Conservation (phyloP, 2,797 vertebrate genomes). For the Melopsittacus undulatus region DNA sequence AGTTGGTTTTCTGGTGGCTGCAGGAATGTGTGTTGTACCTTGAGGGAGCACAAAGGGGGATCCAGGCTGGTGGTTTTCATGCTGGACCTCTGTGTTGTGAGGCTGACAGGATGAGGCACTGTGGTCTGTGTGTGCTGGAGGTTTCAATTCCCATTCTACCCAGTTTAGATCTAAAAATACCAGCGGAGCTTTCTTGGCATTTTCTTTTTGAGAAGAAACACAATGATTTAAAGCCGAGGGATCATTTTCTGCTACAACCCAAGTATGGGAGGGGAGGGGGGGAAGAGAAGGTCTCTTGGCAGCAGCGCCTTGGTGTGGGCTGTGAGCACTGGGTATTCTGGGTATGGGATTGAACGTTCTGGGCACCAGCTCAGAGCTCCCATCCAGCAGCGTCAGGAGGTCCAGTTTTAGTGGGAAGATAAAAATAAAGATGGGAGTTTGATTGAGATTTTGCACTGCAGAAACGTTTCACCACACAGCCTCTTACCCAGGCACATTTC, state of each 20-base stretch:
- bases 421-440: constrained; percentile 69
- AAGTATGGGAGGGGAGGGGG: neutral
- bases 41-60: neutral
- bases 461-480: constrained; percentile 61
- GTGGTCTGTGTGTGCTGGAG: constrained; percentile 33
- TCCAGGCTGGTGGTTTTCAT: neutral
- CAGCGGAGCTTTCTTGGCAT: constrained; percentile 37
- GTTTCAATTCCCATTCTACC: constrained; percentile 43
- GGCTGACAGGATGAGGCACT: neutral
- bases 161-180: constrained; percentile 47
- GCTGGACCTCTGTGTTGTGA: neutral
- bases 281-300: neutral
- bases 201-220: constrained; percentile 8
- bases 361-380: constrained; percentile 42
- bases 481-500: constrained; percentile 34
- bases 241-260: constrained; percentile 40
- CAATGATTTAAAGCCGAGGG: constrained; percentile 17
- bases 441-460: constrained; percentile 59
- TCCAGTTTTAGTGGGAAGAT: constrained; percentile 54
- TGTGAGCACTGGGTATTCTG: constrained; percentile 37
- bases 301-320: constrained; percentile 51
- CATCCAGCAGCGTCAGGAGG: constrained; percentile 49
- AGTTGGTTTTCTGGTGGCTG: neutral
- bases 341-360: constrained; percentile 32
- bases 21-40: neutral